Conservation (phyloP, 2,797 vertebrate species). For the Corythornis leucogaster region DNA sequence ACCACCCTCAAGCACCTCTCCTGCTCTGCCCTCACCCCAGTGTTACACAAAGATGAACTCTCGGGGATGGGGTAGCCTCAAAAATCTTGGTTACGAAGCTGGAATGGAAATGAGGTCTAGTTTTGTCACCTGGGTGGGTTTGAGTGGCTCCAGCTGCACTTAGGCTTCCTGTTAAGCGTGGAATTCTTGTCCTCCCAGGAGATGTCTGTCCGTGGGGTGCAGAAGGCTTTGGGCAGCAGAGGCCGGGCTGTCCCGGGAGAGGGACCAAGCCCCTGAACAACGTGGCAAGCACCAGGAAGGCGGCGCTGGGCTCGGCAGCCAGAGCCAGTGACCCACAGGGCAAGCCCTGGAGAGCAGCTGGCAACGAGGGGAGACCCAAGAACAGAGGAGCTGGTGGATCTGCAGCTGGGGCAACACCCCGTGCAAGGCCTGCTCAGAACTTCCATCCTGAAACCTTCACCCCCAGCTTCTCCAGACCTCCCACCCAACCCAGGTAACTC, state of each 20-base stretch:
- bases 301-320: rapidly evolving
- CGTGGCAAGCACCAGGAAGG: rapidly evolving
- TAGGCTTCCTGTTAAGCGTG: rapidly evolving
- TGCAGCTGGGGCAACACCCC: background rate
- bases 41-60: background rate
- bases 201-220: constrained; percentile 47
- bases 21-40: background rate
- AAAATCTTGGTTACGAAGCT: background rate
- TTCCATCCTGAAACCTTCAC: background rate
- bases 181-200: constrained; percentile 22
- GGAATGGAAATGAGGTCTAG: background rate
- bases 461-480: background rate
- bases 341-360: constrained; percentile 4
- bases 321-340: rapidly evolving
- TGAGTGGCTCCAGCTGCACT: rapidly evolving
- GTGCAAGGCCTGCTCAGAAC: background rate
- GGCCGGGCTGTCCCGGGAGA: background rate
- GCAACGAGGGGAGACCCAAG: background rate
- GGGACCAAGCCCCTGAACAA: background rate
- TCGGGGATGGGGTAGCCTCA: rapidly evolving
- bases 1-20: too few relatives aligned
- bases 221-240: constrained; percentile 50
- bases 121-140: background rate
- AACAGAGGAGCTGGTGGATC: background rate
- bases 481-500: constrained; percentile 33